A percentile compares a stretch with the other conserved stretches of the same genome.
phyloP scores from a whole-genome alignment of 1,140 invertebrate species.

The Diprion similis region DNA sequence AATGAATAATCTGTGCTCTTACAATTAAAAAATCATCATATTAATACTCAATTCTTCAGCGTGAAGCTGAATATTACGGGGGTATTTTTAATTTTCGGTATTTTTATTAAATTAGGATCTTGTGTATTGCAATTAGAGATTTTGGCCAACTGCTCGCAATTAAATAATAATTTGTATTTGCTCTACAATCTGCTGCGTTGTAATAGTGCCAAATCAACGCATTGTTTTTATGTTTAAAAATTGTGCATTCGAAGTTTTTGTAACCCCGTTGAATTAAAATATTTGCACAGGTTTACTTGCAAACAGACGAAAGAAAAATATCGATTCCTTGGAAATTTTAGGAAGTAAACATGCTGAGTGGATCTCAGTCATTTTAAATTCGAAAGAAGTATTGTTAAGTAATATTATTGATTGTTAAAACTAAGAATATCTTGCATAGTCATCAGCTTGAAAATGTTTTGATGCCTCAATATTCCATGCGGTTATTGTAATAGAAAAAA shows the following conservation, averaged over 20 bases:
- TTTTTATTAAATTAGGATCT: not conserved
- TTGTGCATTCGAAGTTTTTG: too few relatives aligned
- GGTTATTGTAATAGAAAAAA: not conserved
- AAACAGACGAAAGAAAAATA: not conserved
- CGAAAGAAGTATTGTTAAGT: not conserved
- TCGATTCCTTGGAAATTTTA: not conserved
- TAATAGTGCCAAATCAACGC: too few relatives aligned
- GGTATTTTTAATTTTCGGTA: not conserved
- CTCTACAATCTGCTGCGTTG: too few relatives aligned
- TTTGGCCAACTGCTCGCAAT: too few relatives aligned
- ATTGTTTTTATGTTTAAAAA: too few relatives aligned
- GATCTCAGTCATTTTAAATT: not conserved
- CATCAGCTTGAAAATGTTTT: not conserved
- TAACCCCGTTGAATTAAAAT: too few relatives aligned
- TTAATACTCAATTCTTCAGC: not conserved
- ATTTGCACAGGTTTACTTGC: not conserved
- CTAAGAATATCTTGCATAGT: not conserved
- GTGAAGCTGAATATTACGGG: not conserved
- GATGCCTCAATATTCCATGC: not conserved
- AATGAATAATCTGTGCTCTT: slow-evolving; percentile 1
- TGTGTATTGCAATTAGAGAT: not conserved
- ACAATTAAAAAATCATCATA: not conserved
- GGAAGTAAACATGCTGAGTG: slow-evolving; percentile 3
- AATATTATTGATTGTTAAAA: slow-evolving; percentile 1
- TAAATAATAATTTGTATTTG: too few relatives aligned